Evolutionary conservation across 2,113 vertebrate genomes (phyloP).

Genomic region (Zosterops hypoxanthus): DNA sequence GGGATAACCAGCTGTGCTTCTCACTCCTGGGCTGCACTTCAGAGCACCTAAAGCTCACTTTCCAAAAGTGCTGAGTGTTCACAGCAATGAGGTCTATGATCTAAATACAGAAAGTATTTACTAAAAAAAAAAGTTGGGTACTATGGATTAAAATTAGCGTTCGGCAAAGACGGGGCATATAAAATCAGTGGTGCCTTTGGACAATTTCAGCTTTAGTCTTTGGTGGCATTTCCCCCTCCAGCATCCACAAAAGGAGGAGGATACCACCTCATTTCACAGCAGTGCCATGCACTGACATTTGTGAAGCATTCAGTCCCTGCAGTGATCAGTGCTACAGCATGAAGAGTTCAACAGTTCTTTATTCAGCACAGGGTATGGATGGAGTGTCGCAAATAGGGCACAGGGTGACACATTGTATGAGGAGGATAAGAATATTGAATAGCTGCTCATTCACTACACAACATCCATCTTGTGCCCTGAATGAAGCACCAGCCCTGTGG

Average conservation of each 20-base stretch:
- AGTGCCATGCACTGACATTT: not conserved
- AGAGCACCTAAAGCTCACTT: not conserved
- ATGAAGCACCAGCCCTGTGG: constrained; percentile 19
- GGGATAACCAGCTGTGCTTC: not conserved
- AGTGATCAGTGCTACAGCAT: not conserved
- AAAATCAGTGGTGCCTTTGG: not conserved
- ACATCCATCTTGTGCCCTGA: constrained; percentile 44
- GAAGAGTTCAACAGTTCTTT: constrained; percentile 28
- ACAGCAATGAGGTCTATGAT: not conserved
- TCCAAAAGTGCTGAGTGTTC: not conserved
- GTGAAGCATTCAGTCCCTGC: not conserved
- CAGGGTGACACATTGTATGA: constrained; percentile 58
- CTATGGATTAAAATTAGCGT: not conserved
- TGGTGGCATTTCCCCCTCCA: not conserved
- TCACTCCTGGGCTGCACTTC: not conserved
- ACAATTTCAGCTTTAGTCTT: not conserved
- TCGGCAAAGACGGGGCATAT: not conserved
- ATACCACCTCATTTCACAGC: not conserved
- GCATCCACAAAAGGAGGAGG: not conserved
- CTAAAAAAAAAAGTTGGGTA: not conserved
- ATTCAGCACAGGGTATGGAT: constrained; percentile 4
- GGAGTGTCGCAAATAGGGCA: not conserved
- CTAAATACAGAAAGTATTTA: not conserved
- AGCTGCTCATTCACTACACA: constrained; percentile 53
- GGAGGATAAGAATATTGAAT: constrained; percentile 58